These are phyloP conservation scores for Onychomys leucogaster DNA, from an alignment of 2,797 vertebrate species.

Conservation along the genomic window DNA sequence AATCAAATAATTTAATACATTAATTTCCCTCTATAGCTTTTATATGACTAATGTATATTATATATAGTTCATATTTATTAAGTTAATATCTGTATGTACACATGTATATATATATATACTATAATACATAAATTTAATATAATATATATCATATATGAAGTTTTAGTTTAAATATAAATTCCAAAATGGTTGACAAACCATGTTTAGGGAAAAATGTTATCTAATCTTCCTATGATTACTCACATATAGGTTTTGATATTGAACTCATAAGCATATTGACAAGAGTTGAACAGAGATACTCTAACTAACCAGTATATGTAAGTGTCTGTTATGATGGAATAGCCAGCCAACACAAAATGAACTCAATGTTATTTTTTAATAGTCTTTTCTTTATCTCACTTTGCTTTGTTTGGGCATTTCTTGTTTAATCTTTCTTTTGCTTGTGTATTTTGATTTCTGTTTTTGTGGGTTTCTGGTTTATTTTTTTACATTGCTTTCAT, in stretches of 20 bases:
- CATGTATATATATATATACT: too few species aligned
- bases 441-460: background rate
- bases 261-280: background rate
- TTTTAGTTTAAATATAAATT: constrained; percentile 21
- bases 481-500: background rate
- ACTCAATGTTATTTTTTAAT: background rate
- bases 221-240: background rate
- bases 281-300: background rate
- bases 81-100: background rate
- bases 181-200: background rate
- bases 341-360: background rate
- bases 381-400: background rate
- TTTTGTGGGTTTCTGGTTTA: background rate
- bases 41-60: background rate
- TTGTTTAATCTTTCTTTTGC: background rate
- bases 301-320: background rate
- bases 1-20: constrained; percentile 15
- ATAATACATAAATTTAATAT: too few species aligned
- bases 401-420: background rate
- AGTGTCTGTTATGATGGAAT: too few species aligned
- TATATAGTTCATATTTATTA: background rate
- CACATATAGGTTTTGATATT: background rate
- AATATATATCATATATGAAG: background rate
- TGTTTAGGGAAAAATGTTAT: background rate
- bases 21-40: background rate